Base-by-base conservation (phyloP, 2,113 vertebrate genomes). In the Raja brachyura region DNA sequence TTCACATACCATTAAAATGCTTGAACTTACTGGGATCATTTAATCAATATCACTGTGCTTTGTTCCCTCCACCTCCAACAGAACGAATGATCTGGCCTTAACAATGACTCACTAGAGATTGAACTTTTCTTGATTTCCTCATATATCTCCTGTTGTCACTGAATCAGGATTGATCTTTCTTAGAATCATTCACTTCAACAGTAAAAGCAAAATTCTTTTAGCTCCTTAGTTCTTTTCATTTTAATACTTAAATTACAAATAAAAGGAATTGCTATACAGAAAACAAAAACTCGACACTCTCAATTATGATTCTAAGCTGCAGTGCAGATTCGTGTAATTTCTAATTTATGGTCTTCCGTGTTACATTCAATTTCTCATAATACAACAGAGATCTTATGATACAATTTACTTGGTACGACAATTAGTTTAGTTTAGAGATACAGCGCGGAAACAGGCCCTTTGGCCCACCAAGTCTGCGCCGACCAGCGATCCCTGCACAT, bases 191-290 rank as follows among this genome's bases (percentile, higher is more conserved):
- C 61, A 33, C 63, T 70, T 73, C 33, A 70, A 48, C 13, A 92
- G 5, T 73, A 61, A 70, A 92, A 92, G 7, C 88, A 92, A 9
- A 73, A 92, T 22, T 31, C 5, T 7, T 13, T 88, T 73, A 33
- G 5, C 10, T 73, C 8, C 48, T 70, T 61, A 33, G 68, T 68
- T 70, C 10, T 73, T 14, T 88, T 16, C 28, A 92, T 73, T 48
- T 33, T 22, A 92, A 73, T 73, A 39, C 14, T 68, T 90, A 33
- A 92, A 48, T 92, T 92, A 73, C 88, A 92, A 90, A 48, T 54
- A 66, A 90, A 90, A 90, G 28, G 11, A 63, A 22, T 18, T 68
- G 33, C 33, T 48, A 25, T 31, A 59, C 28, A 86, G 28, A 86
- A 86, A 86, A 61, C 28, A 11, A 63, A 88, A 59, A 63, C 10